A percentile compares a stretch with the other conserved stretches of the same genome.
Evolutionary conservation across 2,888 invertebrate genomes (phyloP).

Genomic region (Hemaris fuciformis): DNA sequence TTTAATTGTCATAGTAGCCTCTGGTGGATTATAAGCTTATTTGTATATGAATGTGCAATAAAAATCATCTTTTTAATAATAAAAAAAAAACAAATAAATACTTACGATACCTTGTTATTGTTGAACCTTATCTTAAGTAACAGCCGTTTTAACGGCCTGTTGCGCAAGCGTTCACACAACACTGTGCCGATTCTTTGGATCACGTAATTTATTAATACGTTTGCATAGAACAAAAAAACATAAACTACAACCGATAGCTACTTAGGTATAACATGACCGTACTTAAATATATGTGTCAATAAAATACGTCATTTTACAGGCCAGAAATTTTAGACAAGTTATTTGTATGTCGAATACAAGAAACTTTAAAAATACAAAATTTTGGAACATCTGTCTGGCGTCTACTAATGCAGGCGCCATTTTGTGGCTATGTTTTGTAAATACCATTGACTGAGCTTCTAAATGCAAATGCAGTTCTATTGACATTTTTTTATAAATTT

Average conservation of each 20-base stretch:
- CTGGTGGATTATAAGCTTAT: background rate
- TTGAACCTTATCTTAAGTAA: conserved; percentile 22
- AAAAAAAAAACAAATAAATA: conserved; percentile 13
- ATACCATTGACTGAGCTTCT: too few relatives aligned
- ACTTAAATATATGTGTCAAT: background rate
- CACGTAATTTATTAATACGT: conserved; percentile 75
- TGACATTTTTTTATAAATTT: too few relatives aligned
- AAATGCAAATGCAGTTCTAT: too few relatives aligned
- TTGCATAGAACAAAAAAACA: conserved; percentile 42
- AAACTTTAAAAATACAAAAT: too few relatives aligned
- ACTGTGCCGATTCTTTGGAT: conserved; percentile 67
- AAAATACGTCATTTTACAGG: background rate
- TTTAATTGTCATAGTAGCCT: too few relatives aligned
- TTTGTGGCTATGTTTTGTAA: too few relatives aligned
- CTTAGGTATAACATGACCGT: background rate
- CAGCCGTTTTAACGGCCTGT: conserved; percentile 55
- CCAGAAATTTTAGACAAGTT: too few relatives aligned
- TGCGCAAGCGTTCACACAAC: conserved; percentile 73
- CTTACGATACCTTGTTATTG: conserved; percentile 32
- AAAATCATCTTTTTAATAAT: background rate
- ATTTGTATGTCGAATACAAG: too few relatives aligned
- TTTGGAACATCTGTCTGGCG: too few relatives aligned
- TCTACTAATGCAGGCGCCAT: too few relatives aligned
- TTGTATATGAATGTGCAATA: background rate
- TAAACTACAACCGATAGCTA: conserved; percentile 16